Conservation (phyloP, 2,113 vertebrate genomes). For the Forbesichthys agassizii region DNA sequence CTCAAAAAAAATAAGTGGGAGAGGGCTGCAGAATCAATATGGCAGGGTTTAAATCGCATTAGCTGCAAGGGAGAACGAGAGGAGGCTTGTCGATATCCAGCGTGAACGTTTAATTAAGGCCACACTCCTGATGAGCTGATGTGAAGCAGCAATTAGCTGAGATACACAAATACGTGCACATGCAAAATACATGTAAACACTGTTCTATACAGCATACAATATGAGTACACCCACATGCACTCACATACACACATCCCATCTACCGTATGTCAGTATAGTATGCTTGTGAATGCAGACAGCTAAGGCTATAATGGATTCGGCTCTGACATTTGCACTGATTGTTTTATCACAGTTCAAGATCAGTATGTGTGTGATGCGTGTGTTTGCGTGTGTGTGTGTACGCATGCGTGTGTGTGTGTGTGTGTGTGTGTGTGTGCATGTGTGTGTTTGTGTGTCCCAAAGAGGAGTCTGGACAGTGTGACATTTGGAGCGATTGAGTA, state of each 20-base stretch:
- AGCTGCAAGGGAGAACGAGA: slow-evolving; percentile 52
- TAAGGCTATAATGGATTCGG: slow-evolving; percentile 48
- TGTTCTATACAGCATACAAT: no score
- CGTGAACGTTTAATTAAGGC: slow-evolving; percentile 70
- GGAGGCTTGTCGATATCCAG: slow-evolving; percentile 58
- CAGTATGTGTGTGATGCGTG: slow-evolving; percentile 3
- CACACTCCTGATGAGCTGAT: slow-evolving; percentile 44
- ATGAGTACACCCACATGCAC: slow-evolving; percentile 1
- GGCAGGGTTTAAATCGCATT: slow-evolving; percentile 50
- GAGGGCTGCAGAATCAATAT: slow-evolving; percentile 50
- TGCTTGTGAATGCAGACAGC: slow-evolving; percentile 30
- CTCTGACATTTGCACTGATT: slow-evolving; percentile 57
- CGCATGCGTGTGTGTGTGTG: background rate
- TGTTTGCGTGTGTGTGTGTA: background rate
- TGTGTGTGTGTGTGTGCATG: slow-evolving; percentile 12
- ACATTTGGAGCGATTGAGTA: slow-evolving; percentile 62
- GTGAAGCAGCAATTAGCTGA: no score
- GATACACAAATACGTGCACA: slow-evolving; percentile 19
- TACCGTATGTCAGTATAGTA: slow-evolving; percentile 1
- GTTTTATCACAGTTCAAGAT: slow-evolving; percentile 22
- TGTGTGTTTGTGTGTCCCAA: background rate
- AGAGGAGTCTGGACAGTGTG: slow-evolving; percentile 21
- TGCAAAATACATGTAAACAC: slow-evolving; percentile 17
- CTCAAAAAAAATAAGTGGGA: slow-evolving; percentile 20
- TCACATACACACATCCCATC: slow-evolving; percentile 10